Conservation (phyloP, 2,113 vertebrate genomes). For the Gorsachius goisagi region DNA sequence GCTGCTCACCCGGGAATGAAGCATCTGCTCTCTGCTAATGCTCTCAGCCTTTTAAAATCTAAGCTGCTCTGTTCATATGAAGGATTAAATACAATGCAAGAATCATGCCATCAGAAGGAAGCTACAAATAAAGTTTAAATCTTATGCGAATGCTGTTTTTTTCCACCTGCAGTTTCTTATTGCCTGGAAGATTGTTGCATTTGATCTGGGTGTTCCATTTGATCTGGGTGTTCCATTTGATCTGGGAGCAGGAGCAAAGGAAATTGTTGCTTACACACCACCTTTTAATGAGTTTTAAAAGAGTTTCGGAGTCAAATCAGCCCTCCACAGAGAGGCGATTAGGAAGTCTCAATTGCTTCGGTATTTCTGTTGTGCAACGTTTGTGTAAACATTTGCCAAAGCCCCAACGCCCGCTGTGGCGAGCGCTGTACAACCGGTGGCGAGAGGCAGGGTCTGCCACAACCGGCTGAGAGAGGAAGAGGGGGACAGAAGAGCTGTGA, state of each 20-base stretch:
- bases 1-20: not conserved
- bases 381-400: not conserved
- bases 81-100: not conserved
- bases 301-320: not conserved
- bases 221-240: no score
- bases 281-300: not conserved
- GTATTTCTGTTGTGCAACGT: not conserved
- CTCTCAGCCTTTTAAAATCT: not conserved
- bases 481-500: not conserved
- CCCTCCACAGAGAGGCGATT: not conserved
- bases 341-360: not conserved
- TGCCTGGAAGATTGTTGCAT: not conserved
- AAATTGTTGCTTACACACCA: fast-evolving
- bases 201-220: not conserved
- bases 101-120: not conserved
- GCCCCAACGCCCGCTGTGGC: no score
- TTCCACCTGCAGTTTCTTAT: not conserved
- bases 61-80: fast-evolving
- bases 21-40: not conserved
- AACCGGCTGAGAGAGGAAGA: not conserved
- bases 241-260: not conserved
- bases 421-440: not conserved
- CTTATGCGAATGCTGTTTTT: not conserved
- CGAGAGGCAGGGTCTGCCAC: not conserved
- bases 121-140: not conserved